Evolutionary conservation across 2,797 vertebrate species (phyloP).

Genomic region (Pseudochirops corinnae): DNA sequence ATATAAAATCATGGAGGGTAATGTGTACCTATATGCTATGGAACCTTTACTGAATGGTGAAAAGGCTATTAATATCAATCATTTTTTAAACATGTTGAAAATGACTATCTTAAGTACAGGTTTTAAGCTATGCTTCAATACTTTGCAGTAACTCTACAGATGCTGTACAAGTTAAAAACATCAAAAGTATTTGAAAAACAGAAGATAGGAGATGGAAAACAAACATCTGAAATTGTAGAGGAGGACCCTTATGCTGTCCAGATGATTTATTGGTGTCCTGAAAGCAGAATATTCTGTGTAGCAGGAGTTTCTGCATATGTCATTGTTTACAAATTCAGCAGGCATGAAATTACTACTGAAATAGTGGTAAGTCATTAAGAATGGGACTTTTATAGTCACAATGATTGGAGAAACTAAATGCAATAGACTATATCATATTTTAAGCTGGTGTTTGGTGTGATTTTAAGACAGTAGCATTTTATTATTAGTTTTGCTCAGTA

Average conservation of each 20-base stretch:
- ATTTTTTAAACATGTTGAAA: not conserved
- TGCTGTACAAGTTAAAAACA: conserved; percentile 98
- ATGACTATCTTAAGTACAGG: conserved; percentile 36
- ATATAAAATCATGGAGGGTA: not conserved
- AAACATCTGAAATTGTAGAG: conserved; percentile 91
- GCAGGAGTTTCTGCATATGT: conserved; percentile 96
- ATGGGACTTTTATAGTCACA: conserved; percentile 57
- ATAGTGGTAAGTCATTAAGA: conserved; percentile 92
- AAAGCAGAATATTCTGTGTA: conserved; percentile 96
- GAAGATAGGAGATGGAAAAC: conserved; percentile 90
- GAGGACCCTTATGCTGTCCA: conserved; percentile 97
- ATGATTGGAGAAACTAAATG: conserved; percentile 33
- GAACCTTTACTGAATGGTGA: not conserved
- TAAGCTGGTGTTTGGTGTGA: conserved; percentile 18
- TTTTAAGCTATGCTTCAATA: conserved; percentile 72
- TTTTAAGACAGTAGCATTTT: conserved; percentile 62
- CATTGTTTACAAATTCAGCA: conserved; percentile 96
- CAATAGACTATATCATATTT: conserved; percentile 2
- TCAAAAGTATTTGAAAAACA: conserved; percentile 98
- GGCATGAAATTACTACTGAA: conserved; percentile 93
- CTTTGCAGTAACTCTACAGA: conserved; percentile 96
- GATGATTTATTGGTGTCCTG: conserved; percentile 97
- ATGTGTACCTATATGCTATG: not conserved
- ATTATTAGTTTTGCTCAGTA: conserved; percentile 43
- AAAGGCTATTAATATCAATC: not conserved